These are phyloP conservation scores for Mormyrops boulengeri DNA, from an alignment of 2,797 vertebrate species.

Conservation along the genomic window DNA sequence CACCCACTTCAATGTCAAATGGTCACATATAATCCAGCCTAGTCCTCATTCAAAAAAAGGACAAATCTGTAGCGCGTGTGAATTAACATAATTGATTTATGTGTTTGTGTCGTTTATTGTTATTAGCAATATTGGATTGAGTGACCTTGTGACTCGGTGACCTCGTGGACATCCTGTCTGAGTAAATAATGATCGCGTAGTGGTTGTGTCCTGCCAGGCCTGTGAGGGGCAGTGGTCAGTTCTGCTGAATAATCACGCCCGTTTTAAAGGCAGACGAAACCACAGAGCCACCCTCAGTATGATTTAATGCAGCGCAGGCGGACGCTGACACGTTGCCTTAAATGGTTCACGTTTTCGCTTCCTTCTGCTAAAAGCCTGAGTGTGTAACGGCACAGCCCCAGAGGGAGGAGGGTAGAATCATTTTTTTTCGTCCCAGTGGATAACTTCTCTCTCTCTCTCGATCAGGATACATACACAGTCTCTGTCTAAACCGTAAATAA, in stretches of 20 bases:
- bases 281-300: not conserved
- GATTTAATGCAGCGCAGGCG: not conserved
- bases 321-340: not conserved
- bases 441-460: not conserved
- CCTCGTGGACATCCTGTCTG: constrained; percentile 15
- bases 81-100: constrained; percentile 8
- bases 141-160: constrained; percentile 20
- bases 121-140: constrained; percentile 13
- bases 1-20: not conserved
- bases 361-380: not conserved
- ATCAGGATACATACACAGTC: not conserved
- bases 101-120: not conserved
- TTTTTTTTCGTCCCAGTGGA: not conserved
- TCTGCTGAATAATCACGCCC: not conserved
- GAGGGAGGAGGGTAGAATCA: not conserved
- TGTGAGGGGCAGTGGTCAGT: not conserved
- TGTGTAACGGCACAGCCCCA: not conserved
- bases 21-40: not conserved
- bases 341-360: not conserved
- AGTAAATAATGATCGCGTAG: constrained; percentile 28
- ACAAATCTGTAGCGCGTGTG: not conserved
- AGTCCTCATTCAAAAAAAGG: not conserved
- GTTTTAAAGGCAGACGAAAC: not conserved
- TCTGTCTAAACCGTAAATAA: not conserved
- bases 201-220: not conserved